Evolutionary conservation across 2,797 vertebrate genomes (phyloP).

Genomic region (Gouania willdenowi): DNA sequence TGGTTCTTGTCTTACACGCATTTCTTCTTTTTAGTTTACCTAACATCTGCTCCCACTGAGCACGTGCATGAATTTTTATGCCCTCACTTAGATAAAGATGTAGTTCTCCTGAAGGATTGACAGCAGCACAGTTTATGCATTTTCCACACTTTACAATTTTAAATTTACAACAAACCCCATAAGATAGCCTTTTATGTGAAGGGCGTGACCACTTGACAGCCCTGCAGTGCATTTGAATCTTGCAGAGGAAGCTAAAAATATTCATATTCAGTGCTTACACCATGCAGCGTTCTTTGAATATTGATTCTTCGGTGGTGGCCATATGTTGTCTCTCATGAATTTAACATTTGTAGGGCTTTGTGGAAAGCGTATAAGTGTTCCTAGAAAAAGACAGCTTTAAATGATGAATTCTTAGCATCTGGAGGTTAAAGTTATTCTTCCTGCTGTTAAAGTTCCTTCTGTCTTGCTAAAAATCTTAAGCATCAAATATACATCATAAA

Average conservation of each 20-base stretch:
- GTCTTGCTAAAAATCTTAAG: too few relatives aligned
- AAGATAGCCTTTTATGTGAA: conserved; percentile 4
- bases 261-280: conserved; percentile 16
- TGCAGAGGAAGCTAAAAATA: conserved; percentile 44
- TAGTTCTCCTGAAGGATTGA: conserved; percentile 18
- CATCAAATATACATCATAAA: too few relatives aligned
- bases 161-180: conserved; percentile 14
- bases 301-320: conserved; percentile 37
- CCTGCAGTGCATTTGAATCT: conserved; percentile 26
- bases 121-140: conserved; percentile 53
- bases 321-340: conserved; percentile 51
- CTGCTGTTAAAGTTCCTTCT: neutral
- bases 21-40: neutral
- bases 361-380: conserved; percentile 11
- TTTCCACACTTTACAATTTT: conserved; percentile 25
- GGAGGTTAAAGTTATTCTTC: too few relatives aligned
- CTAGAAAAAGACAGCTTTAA: conserved; percentile 11
- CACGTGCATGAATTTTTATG: neutral
- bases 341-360: conserved; percentile 34
- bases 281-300: conserved; percentile 40
- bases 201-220: neutral
- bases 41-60: neutral
- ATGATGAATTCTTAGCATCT: conserved; percentile 42
- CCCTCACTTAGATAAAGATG: conserved; percentile 24
- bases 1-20: neutral